Evolutionary conservation across 1,140 invertebrate genomes (phyloP), one percentile per base, ranked within the genome.

Genomic region (Drosophila asahinai): DNA sequence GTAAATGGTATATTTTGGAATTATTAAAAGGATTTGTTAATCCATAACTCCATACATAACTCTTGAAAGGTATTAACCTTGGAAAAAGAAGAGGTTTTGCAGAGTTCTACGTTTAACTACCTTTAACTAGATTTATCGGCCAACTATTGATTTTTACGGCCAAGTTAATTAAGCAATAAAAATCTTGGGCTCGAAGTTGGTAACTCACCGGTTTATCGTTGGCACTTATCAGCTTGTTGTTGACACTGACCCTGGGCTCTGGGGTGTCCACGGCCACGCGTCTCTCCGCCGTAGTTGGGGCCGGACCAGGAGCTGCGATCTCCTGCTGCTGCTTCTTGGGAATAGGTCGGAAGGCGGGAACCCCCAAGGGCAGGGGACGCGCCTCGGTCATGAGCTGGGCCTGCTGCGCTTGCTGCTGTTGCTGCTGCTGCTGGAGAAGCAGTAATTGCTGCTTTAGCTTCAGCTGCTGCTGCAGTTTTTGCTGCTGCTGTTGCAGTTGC

Each of bases 301-400:
- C 12, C 38, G 73, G 61, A 9, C 49, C 45, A 9, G 64, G 54
- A 38, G 64, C 60, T 27, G 51, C 65, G 38, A 11, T 36, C 49
- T 58, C 43, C 15, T 67, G 63, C 62, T 58, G 47, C 14, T 71
- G 63, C 59, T 95, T 96, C 2, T 95, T 94, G 43, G 96, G 96
- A 65, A 97, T 94, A 0, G 97, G 97, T 78, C 95, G 96, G 84
- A 97, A 97, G 0, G 96, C 95, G 22, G 97, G 97, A 7, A 97
- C 93, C 49, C 94, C 94, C 92, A 94, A 90, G 0, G 94, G 93
- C 70, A 94, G 80, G 1, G 94, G 94, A 52, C 94, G 94, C 0
- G 94, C 94, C 78, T 94, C 92, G 19, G 94, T 94, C 52, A 94
- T 90, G 8, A 93, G 77, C 19, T 86, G 72, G 12, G 62, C 58